Percentiles rank a stretch among this genome's conserved stretches.
Evolutionary conservation across 2,888 invertebrate species (phyloP).

Genomic region (Homarus gammarus): DNA sequence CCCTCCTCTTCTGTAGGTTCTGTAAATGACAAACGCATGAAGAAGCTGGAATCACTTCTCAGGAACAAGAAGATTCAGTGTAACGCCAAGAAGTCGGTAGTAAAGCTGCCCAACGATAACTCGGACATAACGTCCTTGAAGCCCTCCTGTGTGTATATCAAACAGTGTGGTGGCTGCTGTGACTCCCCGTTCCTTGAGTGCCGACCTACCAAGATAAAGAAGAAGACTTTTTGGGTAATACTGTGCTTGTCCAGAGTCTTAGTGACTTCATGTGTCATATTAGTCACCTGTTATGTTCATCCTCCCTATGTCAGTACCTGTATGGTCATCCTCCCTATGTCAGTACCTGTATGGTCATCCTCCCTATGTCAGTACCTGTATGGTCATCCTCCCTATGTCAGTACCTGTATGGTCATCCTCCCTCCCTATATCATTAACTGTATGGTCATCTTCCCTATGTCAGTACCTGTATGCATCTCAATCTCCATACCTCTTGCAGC

Average conservation of each 20-base stretch:
- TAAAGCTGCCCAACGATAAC: slow-evolving; percentile 51
- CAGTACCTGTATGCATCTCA: no score
- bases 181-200: slow-evolving; percentile 49
- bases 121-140: background rate
- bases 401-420: no score
- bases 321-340: no score
- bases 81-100: slow-evolving; percentile 51
- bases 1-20: slow-evolving; percentile 9
- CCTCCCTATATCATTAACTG: no score
- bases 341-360: no score
- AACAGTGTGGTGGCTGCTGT: slow-evolving; percentile 65
- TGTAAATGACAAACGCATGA: background rate
- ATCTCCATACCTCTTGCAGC: no score
- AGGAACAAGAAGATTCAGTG: slow-evolving; percentile 46
- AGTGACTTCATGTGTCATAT: background rate
- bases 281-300: background rate
- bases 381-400: no score
- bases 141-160: slow-evolving; percentile 62
- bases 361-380: no score
- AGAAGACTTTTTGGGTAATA: slow-evolving; percentile 51
- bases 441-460: no score
- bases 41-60: slow-evolving; percentile 32
- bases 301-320: no score
- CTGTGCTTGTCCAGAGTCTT: background rate
- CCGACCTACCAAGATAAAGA: slow-evolving; percentile 41